Evolutionary conservation across 2,888 invertebrate species (phyloP), one percentile per base, ranked within the genome.

Genomic region (Chrysolina haemoptera): DNA sequence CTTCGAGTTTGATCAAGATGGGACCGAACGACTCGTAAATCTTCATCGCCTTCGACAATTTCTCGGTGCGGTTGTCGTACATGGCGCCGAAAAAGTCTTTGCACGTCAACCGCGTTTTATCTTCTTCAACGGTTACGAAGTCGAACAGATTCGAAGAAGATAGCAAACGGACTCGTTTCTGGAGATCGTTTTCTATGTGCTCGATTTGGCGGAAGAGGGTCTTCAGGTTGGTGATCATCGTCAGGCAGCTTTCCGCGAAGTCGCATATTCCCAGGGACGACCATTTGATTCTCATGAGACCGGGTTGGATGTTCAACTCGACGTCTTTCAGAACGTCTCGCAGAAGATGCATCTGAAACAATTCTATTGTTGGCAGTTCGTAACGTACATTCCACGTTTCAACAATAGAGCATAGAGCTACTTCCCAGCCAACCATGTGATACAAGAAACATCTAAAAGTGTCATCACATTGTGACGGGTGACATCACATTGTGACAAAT

Each of bases 231-330:
- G 92, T 91, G 10, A 92, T 86, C 40, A 90, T 89, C 43, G 86
- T 85, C 66, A 89, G 88, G 79, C 94, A 92, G 64, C 89, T 89
- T 0, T 88, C 85, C 2, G 93, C 90, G 85, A 94, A 98, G 75
- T 95, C 94, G 16, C 89, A 89, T 59, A 97, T 95, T 35, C 94
- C 94, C 14, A 97, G 89, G 0, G 96, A 95, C 76, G 93, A 94
- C 97, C 98, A 98, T 62, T 94, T 95, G 71, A 96, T 92, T 40
- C 96, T 91, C 2, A 93, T 93, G 0, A 95, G 89, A 0, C 97
- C 97, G 2, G 96, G 95, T 82, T 95, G 91, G 65, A 96, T 93
- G 67, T 92, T 90, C 48, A 93, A 90, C 85, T 96, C 96, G 76
- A 94, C 92, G 75, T 94, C 91, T 79, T 91, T 89, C 0, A 96